Evolutionary conservation across 2,797 vertebrate species (phyloP), one percentile per base, ranked within the genome.

Genomic region (Argya squamiceps): DNA sequence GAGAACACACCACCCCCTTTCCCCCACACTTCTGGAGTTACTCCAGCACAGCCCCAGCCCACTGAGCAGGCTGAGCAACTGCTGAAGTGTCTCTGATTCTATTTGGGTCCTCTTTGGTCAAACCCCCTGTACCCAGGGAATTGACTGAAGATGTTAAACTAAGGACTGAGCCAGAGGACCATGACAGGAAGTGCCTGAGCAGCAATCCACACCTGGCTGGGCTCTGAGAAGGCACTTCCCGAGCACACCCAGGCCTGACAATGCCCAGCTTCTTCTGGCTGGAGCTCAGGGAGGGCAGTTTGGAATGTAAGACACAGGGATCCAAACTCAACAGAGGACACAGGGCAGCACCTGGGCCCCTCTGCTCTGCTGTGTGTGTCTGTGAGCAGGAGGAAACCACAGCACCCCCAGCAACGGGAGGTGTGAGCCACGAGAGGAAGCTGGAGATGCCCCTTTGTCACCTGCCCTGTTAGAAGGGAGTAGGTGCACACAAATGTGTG

Each of bases 161-260:
- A 64, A 53, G 27, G 16, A 56, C 22, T 24, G 46, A 60, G 58
- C 29, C 12, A 24, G 13, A 75, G 53, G 20, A 53, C 7, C 4
- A 26, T 0, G 8, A 30, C 30, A 13, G 17, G 52, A 0, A 7
- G 73, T 18, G 30, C 32, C 52, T 0, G 8, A 81, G 50, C 73
- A 86, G 37, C 10, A 30, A n/a, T 11, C 44, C 26, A 29, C 20
- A 12, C 12, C 17, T 24, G 22, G 24, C 0, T 56, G 50, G 30
- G 19, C 53, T n/a, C 44, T 10, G 13, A 56, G 11, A 55, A 84
- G 12, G 59, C 0, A 2, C 26, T 49, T 53, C 62, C 49, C 0
- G 2, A 5, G 4, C 70, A 53, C 1, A 0, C 1, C 0, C 43
- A 62, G 46, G 18, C 29, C 44, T 2, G 1, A 43, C 24, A 43